These are phyloP conservation scores for Drosophila pallidifrons DNA, from an alignment of 1,140 invertebrate genomes.

Conservation along the genomic window DNA sequence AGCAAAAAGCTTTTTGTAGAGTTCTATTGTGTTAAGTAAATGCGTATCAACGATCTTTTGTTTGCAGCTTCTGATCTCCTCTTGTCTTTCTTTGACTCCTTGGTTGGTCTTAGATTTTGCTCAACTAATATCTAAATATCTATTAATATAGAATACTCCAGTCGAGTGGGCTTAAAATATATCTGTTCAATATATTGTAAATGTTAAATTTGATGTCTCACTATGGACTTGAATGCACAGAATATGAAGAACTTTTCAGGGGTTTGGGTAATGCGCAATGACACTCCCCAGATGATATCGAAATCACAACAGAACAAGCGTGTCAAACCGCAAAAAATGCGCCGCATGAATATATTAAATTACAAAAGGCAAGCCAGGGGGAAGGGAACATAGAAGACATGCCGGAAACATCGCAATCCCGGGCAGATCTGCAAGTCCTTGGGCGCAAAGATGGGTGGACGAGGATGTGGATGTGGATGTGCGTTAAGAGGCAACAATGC, in stretches of 20 bases:
- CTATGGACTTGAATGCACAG: neutral
- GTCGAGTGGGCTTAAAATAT: neutral
- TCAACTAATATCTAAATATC: too few relatives aligned
- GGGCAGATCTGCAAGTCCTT: slow-evolving; percentile 28
- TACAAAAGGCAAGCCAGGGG: slow-evolving; percentile 31
- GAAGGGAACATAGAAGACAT: slow-evolving; percentile 19
- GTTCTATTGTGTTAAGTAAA: neutral
- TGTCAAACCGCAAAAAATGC: slow-evolving; percentile 82
- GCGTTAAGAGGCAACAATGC: slow-evolving; percentile 78
- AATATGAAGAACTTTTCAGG: neutral
- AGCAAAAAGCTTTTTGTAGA: neutral
- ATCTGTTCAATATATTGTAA: neutral
- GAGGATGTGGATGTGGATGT: slow-evolving; percentile 48
- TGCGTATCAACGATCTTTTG: neutral
- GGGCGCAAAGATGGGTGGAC: slow-evolving; percentile 25
- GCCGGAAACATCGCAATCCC: slow-evolving; percentile 37
- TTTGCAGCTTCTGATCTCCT: neutral
- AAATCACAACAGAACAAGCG: slow-evolving; percentile 76
- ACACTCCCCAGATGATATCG: slow-evolving; percentile 56
- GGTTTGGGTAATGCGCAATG: slow-evolving; percentile 21
- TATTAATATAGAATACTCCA: neutral
- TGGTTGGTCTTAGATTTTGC: too few relatives aligned
- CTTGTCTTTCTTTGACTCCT: too few relatives aligned
- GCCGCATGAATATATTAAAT: slow-evolving; percentile 81
- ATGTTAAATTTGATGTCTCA: neutral